Evolutionary conservation across 2,888 invertebrate genomes (phyloP), one percentile per base, ranked within the genome.

Genomic region (Brassicogethes aeneus): DNA sequence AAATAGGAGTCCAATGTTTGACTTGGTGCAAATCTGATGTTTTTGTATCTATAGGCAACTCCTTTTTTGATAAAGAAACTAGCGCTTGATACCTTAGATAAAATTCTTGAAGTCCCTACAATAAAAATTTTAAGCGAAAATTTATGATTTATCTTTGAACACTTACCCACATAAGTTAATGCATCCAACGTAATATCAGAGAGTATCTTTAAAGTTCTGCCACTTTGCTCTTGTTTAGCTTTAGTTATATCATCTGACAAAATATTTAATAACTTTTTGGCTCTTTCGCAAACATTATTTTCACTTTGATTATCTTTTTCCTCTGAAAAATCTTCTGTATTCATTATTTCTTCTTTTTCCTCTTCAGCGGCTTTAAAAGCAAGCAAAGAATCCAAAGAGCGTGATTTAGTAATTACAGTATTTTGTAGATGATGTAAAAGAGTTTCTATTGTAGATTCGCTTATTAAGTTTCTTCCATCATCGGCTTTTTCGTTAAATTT

Each of bases 311-410:
- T 10, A 7, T 23, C 23, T 10, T 23, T 10, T 10, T 23, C 23
- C 23, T 23, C 23, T 23, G 10, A 23, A 23, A 5, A 23, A 23
- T n/a, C n/a, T n/a, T n/a, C n/a, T n/a, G n/a, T n/a, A n/a, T 23
- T 23, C 30, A 48, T 36, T n/a, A 50, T 38, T 16, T 53, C 54
- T 14, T 48, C 50, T 30, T 50, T 41, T 40, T 55, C 53, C 5
- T 48, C 52, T 17, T 50, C 52, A 2, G 42, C 48, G 1, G 48
- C 51, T 34, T 55, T 50, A 7, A 43, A 40, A 14, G 43, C 43
- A 14, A 59, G 39, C 10, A 60, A 37, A 0, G 57, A 50, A 40
- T 60, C 60, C 17, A 59, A 43, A 5, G 57, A 57, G 40, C 57
- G 48, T 1, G 55, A 50, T 1, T 42, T 41, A n/a, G 12, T 41